Evolutionary conservation across 2,888 invertebrate genomes (phyloP).

Genomic region (Drosophila algonquin): DNA sequence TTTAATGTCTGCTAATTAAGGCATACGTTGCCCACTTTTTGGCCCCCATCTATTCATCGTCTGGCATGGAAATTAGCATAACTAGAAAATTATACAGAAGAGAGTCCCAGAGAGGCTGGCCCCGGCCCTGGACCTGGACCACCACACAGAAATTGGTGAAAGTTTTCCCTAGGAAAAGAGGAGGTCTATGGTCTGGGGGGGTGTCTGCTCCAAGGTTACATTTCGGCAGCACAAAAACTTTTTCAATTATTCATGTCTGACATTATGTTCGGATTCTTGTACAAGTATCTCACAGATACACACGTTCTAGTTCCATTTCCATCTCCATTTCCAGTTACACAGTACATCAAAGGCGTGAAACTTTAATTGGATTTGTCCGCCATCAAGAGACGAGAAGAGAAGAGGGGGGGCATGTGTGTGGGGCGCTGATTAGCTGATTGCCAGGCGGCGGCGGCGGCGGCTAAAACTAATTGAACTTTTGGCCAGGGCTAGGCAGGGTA

Average conservation of each 20-base stretch:
- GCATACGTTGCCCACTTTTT: conserved; percentile 12
- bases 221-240: conserved; percentile 60
- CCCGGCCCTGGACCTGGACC: not conserved
- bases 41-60: not conserved
- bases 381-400: not conserved
- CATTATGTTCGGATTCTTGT: conserved; percentile 65
- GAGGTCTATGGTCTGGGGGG: no score
- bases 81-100: conserved; percentile 72
- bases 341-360: conserved; percentile 75
- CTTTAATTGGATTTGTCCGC: conserved; percentile 75
- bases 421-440: conserved; percentile 73
- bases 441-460: conserved; percentile 65
- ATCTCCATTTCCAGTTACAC: conserved; percentile 34
- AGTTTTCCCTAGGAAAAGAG: conserved; percentile 38
- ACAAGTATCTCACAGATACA: conserved; percentile 57
- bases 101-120: conserved; percentile 14
- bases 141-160: conserved; percentile 50
- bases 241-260: conserved; percentile 78
- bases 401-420: conserved; percentile 24
- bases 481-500: not conserved
- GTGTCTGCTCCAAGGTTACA: conserved; percentile 66
- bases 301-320: conserved; percentile 45
- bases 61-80: conserved; percentile 76
- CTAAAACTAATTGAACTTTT: conserved; percentile 76
- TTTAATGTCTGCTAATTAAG: conserved; percentile 79